Conservation (phyloP, 2,797 vertebrate species). For the Enteromius mattozi region DNA sequence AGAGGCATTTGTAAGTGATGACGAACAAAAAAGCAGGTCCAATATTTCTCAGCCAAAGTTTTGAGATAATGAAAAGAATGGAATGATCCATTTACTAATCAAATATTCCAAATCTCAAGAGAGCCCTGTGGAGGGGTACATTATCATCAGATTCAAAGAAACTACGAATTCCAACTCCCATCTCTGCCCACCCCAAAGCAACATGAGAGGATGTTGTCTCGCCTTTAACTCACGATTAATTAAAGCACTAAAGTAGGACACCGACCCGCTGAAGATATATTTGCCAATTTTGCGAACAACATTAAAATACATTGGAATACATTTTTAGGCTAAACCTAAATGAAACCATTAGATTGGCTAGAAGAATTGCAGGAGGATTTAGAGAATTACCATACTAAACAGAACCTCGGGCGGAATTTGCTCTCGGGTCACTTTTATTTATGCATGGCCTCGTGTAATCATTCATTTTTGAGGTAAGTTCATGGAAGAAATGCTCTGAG, state of each 20-base stretch:
- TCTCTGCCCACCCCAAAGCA: constrained; percentile 11
- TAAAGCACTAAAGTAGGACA: constrained; percentile 44
- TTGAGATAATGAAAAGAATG: constrained; percentile 16
- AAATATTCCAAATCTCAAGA: constrained; percentile 1
- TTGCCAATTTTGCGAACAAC: constrained; percentile 10
- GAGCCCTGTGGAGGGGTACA: neutral
- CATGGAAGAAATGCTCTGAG: constrained; percentile 37
- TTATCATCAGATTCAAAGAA: constrained; percentile 3
- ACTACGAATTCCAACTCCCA: neutral
- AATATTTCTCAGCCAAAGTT: neutral
- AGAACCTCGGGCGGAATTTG: constrained; percentile 24
- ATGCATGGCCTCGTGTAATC: constrained; percentile 44
- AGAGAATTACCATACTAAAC: constrained; percentile 50
- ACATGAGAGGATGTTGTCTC: neutral
- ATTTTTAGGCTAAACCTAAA: constrained; percentile 37
- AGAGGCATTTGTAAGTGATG: constrained; percentile 1
- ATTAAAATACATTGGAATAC: constrained; percentile 33
- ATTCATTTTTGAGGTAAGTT: constrained; percentile 49
- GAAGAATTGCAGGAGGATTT: constrained; percentile 31
- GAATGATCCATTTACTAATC: neutral
- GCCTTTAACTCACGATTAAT: constrained; percentile 43
- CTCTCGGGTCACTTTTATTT: constrained; percentile 52
- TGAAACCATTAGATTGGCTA: constrained; percentile 39
- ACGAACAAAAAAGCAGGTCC: neutral
- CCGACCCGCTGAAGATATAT: constrained; percentile 25